phyloP scores from a whole-genome alignment of 2,797 vertebrate genomes.

The Sphenodon punctatus region DNA sequence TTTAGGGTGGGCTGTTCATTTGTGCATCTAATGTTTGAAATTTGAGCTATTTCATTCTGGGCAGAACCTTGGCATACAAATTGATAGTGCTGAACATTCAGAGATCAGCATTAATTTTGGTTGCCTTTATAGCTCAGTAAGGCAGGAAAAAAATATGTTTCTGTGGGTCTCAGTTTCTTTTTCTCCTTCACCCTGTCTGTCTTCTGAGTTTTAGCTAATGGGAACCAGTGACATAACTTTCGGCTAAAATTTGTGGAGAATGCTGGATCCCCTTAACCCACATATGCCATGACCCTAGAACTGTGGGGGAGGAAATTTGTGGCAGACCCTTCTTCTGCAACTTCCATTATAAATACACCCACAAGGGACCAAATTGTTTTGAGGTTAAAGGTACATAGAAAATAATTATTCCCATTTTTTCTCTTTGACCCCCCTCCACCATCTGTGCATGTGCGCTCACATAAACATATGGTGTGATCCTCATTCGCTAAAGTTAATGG shows the following conservation, averaged over 20 bases:
- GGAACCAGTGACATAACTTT: no score
- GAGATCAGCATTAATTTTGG: constrained; percentile 33
- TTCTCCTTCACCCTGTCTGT: neutral
- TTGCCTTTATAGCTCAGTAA: neutral
- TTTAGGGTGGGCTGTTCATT: neutral
- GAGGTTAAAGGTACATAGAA: neutral
- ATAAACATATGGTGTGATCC: neutral
- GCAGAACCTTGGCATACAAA: neutral
- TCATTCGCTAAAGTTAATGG: no score
- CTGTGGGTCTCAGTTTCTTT: neutral
- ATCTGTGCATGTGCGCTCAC: neutral
- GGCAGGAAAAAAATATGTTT: neutral
- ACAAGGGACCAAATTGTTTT: neutral
- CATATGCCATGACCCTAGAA: no score
- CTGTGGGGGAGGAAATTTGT: no score
- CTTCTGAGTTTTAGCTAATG: no score
- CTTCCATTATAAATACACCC: fast-evolving
- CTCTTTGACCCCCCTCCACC: no score
- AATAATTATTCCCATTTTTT: neutral
- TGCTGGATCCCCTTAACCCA: no score
- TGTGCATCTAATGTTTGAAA: constrained; percentile 16
- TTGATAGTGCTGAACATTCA: constrained; percentile 5
- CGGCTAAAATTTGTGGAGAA: no score
- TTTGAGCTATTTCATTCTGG: constrained; percentile 20
- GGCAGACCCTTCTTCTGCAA: no score